These are phyloP conservation scores for Grapholita molesta DNA, from an alignment of 1,140 invertebrate species.

Conservation along the genomic window DNA sequence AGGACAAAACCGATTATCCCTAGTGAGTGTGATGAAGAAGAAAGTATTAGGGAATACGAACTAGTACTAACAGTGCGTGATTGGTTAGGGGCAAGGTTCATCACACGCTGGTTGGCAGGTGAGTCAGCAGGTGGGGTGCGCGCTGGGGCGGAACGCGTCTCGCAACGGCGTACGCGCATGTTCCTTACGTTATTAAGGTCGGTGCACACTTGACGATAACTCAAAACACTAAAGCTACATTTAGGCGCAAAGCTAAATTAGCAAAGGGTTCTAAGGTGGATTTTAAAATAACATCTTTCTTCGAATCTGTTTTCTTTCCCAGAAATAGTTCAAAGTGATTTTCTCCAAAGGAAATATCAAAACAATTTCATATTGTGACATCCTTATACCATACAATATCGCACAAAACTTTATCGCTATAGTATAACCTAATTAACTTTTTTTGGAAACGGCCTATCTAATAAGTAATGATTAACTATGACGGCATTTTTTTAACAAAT, in stretches of 20 bases:
- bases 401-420: too few relatives aligned
- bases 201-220: not conserved
- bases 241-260: not conserved
- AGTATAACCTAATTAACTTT: too few relatives aligned
- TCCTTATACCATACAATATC: too few relatives aligned
- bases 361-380: too few relatives aligned
- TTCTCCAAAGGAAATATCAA: too few relatives aligned
- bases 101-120: slow-evolving; percentile 42
- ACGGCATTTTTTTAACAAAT: too few relatives aligned
- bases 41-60: not conserved
- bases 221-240: not conserved
- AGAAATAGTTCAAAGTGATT: too few relatives aligned
- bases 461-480: too few relatives aligned
- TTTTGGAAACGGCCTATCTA: too few relatives aligned
- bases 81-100: slow-evolving; percentile 32
- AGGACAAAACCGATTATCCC: not conserved
- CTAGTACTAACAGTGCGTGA: not conserved
- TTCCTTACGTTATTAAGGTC: slow-evolving; percentile 22
- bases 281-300: too few relatives aligned
- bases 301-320: too few relatives aligned
- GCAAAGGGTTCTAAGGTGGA: too few relatives aligned
- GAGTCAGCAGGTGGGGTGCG: slow-evolving; percentile 72
- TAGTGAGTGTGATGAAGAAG: not conserved
- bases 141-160: slow-evolving; percentile 50
- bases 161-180: slow-evolving; percentile 18